These are phyloP conservation scores for Tachina fera DNA, from an alignment of 2,888 invertebrate species.

Conservation along the genomic window DNA sequence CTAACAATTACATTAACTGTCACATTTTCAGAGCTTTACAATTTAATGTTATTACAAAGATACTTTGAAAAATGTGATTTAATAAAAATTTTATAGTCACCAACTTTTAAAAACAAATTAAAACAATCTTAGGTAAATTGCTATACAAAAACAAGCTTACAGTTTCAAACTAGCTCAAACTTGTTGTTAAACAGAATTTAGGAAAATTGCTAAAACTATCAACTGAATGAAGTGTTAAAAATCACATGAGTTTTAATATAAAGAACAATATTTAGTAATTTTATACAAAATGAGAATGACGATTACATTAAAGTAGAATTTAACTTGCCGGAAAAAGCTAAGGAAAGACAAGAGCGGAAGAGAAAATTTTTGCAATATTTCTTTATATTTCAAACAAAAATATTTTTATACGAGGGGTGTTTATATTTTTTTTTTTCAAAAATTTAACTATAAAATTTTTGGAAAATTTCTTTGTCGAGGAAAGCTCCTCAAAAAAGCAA, in stretches of 20 bases:
- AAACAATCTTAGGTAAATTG: constrained; percentile 21
- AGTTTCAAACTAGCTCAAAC: constrained; percentile 42
- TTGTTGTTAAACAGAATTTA: neutral
- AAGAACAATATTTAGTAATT: neutral
- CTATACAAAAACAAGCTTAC: constrained; percentile 32
- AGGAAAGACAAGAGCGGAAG: too few relatives aligned
- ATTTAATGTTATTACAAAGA: constrained; percentile 28
- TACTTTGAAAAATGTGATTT: constrained; percentile 39
- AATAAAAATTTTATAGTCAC: constrained; percentile 31
- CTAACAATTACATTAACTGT: constrained; percentile 47
- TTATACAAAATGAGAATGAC: neutral
- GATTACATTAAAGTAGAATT: neutral
- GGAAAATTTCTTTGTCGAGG: too few relatives aligned
- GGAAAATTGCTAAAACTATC: neutral
- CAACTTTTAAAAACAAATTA: constrained; percentile 1
- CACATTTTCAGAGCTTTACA: constrained; percentile 25
- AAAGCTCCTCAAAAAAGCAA: too few relatives aligned
- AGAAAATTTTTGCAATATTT: too few relatives aligned
- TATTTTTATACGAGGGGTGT: too few relatives aligned
- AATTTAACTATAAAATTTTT: too few relatives aligned
- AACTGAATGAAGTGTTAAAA: constrained; percentile 43
- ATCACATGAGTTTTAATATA: constrained; percentile 3
- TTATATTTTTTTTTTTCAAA: too few relatives aligned
- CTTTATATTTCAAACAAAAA: too few relatives aligned
- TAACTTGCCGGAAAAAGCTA: too few relatives aligned